phyloP scores from a whole-genome alignment of 2,113 vertebrate genomes.

The Onychorhynchus coronatus region DNA sequence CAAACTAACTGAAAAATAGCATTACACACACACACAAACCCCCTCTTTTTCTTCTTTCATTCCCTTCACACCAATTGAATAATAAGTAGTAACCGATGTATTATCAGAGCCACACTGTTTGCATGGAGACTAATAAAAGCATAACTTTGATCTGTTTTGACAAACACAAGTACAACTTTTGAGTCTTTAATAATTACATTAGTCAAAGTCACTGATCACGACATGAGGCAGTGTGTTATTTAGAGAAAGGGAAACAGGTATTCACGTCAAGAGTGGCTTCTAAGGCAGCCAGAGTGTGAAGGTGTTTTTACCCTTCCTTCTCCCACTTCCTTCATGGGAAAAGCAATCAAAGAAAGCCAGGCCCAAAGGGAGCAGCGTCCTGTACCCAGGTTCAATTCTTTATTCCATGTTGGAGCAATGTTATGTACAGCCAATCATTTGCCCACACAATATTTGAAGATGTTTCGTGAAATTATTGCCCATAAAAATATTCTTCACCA shows the following conservation, averaged over 20 bases:
- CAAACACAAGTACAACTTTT: slow-evolving; percentile 33
- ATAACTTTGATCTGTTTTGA: slow-evolving; percentile 58
- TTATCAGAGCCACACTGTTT: not conserved
- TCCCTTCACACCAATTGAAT: not conserved
- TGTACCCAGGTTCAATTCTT: not conserved
- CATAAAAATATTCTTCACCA: not conserved
- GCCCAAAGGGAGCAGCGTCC: not conserved
- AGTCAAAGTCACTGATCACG: slow-evolving; percentile 30
- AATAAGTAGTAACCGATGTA: not conserved
- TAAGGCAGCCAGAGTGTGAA: not conserved
- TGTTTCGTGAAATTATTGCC: not conserved
- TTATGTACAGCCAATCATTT: not conserved
- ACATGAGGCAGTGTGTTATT: not conserved
- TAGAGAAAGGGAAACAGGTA: slow-evolving; percentile 33
- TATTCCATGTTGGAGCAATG: not conserved
- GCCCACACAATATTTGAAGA: not conserved
- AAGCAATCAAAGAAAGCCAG: not conserved
- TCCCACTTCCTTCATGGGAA: not conserved
- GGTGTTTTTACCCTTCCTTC: not conserved
- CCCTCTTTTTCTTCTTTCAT: not conserved
- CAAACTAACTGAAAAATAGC: slow-evolving; percentile 42
- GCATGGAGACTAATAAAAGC: slow-evolving; percentile 36
- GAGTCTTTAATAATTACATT: slow-evolving; percentile 55
- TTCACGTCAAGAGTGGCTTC: not conserved
- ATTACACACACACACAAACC: not conserved